Evolutionary conservation across 2,888 invertebrate species (phyloP).

Genomic region (Diaperis boleti): DNA sequence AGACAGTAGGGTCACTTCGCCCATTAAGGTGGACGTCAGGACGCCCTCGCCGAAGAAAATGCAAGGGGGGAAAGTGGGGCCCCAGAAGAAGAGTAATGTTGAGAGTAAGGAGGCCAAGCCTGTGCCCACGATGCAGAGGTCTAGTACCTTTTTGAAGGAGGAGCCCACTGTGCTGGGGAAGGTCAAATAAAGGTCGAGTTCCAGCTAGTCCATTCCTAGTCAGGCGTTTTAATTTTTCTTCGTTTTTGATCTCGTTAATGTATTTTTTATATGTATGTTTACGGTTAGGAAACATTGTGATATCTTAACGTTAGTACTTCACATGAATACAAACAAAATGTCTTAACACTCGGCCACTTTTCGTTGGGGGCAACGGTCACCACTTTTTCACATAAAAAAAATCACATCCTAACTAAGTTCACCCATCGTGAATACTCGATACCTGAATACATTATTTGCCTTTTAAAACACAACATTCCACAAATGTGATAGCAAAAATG

Average conservation of each 20-base stretch:
- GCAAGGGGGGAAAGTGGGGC: slow-evolving; percentile 35
- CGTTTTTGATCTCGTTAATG: slow-evolving; percentile 51
- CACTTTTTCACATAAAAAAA: no score
- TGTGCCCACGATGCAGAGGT: slow-evolving; percentile 69
- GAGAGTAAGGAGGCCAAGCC: slow-evolving; percentile 36
- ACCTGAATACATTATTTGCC: no score
- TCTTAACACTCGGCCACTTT: not conserved
- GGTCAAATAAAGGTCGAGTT: slow-evolving; percentile 49
- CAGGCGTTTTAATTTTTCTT: slow-evolving; percentile 45
- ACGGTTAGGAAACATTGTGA: slow-evolving; percentile 36
- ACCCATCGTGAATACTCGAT: no score
- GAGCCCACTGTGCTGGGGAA: slow-evolving; percentile 76
- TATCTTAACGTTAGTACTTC: slow-evolving; percentile 29
- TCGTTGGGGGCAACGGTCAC: no score
- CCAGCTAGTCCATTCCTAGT: slow-evolving; percentile 51
- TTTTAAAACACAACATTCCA: slow-evolving; percentile 17
- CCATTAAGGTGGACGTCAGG: slow-evolving; percentile 42
- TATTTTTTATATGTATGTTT: slow-evolving; percentile 33
- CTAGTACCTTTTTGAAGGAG: slow-evolving; percentile 81
- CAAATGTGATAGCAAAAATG: slow-evolving; percentile 16
- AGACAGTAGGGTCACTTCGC: slow-evolving; percentile 51
- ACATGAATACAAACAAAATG: slow-evolving; percentile 35
- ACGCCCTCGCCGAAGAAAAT: slow-evolving; percentile 42
- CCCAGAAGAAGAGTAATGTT: slow-evolving; percentile 42
- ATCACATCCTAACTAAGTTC: no score